Evolutionary conservation across 2,888 invertebrate species (phyloP).

Genomic region (Chrysotoxum bicinctum): DNA sequence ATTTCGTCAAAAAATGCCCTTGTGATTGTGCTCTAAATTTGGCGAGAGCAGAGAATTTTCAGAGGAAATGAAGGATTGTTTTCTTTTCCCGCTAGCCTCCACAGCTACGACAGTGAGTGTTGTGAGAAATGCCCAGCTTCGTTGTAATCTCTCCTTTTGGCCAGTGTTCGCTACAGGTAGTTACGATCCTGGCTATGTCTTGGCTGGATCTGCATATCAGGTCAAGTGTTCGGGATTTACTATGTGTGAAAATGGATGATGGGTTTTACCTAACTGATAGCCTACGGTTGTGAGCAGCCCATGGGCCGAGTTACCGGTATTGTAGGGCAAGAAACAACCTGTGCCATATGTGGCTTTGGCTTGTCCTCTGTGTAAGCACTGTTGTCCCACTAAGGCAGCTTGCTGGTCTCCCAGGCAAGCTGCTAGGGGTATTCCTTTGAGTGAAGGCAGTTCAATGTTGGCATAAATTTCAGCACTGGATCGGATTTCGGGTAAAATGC

Average conservation of each 20-base stretch:
- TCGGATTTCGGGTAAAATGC: conserved; percentile 93
- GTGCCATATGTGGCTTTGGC: conserved; percentile 99
- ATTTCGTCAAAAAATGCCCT: no score
- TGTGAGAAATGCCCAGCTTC: no score
- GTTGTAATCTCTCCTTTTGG: no score
- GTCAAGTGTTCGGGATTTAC: no score
- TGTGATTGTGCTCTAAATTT: no score
- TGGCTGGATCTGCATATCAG: no score
- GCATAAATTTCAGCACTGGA: conserved; percentile 97
- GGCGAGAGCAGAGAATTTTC: no score
- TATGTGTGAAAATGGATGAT: conserved; percentile 86
- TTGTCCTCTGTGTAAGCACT: conserved; percentile 93
- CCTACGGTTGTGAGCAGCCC: conserved; percentile 98
- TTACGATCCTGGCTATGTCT: no score
- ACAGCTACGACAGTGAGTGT: no score
- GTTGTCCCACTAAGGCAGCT: conserved; percentile 96
- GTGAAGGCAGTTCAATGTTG: conserved; percentile 83
- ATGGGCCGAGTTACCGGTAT: conserved; percentile 91
- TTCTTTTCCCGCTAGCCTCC: no score
- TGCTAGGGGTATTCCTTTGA: conserved; percentile 90
- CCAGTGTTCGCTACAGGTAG: no score
- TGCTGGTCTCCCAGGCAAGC: conserved; percentile 98
- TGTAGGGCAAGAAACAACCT: conserved; percentile 97
- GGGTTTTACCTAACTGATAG: conserved; percentile 93
- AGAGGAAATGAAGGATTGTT: no score